phyloP scores from a whole-genome alignment of 2,797 vertebrate species.

The Karalla daura region DNA sequence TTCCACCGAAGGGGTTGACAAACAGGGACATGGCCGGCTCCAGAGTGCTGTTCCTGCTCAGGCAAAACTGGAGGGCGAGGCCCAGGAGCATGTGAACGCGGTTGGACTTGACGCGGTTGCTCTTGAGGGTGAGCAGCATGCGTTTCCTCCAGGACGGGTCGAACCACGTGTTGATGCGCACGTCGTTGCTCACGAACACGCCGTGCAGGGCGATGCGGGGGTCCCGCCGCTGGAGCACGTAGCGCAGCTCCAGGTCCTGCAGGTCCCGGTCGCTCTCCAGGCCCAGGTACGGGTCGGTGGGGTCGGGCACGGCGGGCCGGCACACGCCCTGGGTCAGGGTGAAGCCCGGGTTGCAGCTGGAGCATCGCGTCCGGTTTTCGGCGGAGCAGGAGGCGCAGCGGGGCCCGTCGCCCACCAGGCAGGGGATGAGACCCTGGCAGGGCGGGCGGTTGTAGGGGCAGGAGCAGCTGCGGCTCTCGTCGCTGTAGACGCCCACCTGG shows the following conservation, averaged over 20 bases:
- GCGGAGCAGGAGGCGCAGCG: conserved; percentile 89
- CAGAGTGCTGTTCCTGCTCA: conserved; percentile 94
- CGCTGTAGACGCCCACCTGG: conserved; percentile 90
- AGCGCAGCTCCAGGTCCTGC: conserved; percentile 92
- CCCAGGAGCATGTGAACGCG: conserved; percentile 95
- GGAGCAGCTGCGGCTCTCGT: conserved; percentile 89
- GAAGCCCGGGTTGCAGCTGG: conserved; percentile 90
- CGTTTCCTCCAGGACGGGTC: conserved; percentile 96
- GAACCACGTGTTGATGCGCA: conserved; percentile 96
- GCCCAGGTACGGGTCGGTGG: conserved; percentile 94
- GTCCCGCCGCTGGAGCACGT: conserved; percentile 90
- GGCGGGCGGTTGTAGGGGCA: conserved; percentile 89
- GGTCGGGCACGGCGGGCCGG: conserved; percentile 92
- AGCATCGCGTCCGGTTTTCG: conserved; percentile 94
- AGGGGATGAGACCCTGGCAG: conserved; percentile 89
- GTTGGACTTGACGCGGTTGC: conserved; percentile 95
- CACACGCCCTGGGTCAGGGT: conserved; percentile 92
- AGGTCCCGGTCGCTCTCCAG: conserved; percentile 93
- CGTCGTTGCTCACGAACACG: conserved; percentile 96
- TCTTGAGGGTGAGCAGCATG: conserved; percentile 97
- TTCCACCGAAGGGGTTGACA: conserved; percentile 96
- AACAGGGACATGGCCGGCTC: conserved; percentile 93
- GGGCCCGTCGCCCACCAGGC: conserved; percentile 86
- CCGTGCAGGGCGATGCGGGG: conserved; percentile 88
- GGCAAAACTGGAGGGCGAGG: conserved; percentile 92